Evolutionary conservation across 1,140 invertebrate species (phyloP).

Genomic region (Pseudomyrmex flavicornis): DNA sequence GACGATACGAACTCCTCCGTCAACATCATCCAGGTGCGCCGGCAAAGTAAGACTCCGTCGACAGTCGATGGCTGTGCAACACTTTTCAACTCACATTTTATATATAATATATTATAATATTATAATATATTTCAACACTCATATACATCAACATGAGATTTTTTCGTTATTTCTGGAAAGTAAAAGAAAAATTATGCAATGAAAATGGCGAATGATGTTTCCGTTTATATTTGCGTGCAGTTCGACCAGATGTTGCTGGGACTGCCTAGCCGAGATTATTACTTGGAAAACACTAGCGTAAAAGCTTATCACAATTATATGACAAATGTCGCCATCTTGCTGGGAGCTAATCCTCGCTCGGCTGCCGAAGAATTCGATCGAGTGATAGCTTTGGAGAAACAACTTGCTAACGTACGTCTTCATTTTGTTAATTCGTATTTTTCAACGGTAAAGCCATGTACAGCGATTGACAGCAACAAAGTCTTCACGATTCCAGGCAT

Average conservation of each 20-base stretch:
- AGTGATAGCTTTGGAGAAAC: constrained; percentile 91
- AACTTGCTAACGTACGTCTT: constrained; percentile 90
- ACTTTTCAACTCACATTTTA: neutral
- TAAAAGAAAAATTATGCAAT: neutral
- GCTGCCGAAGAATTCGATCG: constrained; percentile 88
- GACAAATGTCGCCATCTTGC: constrained; percentile 90
- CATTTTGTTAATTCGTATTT: no score
- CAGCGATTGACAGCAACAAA: no score
- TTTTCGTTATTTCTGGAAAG: neutral
- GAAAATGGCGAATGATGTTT: neutral
- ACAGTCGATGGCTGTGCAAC: constrained; percentile 71
- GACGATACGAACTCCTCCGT: constrained; percentile 94
- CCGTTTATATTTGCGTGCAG: constrained; percentile 81
- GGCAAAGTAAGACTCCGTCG: constrained; percentile 80
- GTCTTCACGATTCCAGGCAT: constrained; percentile 85
- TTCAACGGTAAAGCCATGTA: no score
- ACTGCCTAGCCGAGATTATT: constrained; percentile 93
- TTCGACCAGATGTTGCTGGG: constrained; percentile 93
- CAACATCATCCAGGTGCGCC: constrained; percentile 93
- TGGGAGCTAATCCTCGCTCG: constrained; percentile 89
- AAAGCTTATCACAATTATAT: constrained; percentile 92
- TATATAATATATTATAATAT: neutral
- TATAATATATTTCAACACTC: no score
- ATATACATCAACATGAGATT: no score
- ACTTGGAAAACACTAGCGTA: constrained; percentile 90